Evolutionary conservation across 92 coral and sea anemone species (phyloP), one percentile per base, ranked within the genome.

Genomic region (Diadumene lineata): DNA sequence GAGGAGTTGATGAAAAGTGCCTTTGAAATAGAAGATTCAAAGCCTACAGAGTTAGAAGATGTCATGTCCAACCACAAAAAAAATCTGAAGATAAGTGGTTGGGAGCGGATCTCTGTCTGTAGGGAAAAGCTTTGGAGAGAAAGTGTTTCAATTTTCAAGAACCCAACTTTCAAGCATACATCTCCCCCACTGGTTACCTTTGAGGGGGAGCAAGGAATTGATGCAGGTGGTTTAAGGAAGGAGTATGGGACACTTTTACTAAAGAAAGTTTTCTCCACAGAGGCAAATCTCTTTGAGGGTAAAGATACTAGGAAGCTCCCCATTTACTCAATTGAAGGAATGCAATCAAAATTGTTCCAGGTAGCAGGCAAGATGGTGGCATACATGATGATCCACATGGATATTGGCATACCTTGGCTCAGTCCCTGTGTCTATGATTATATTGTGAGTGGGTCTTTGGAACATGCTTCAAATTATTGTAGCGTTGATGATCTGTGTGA

Each of bases 231-330:
- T n/a, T 69, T 85, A 29, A 34, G 81, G 28, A 74, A 61, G 60
- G 89, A 85, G 60, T 85, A 76, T 61, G 76, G 74, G 43, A 57
- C 83, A 31, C 77, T 86, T 28, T 68, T 86, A 63, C 72, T 53
- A 38, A 56, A 63, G 71, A 70, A 70, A 38, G 56, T 86, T 1
- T 86, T 86, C 29, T 75, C 87, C 53, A 32, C 71, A 18, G 75
- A 86, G 23, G 86, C 87, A 19, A 68, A 72, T 46, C 68, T 86
- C 34, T 75, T 86, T 76, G 87, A 86, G 69, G 87, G 87, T 38
- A 55, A 69, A 74, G 87, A 77, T 50, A 34, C 72, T 73, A 75
- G 73, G 56, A 81, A 76, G 44, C 26, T 81, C 53, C 90, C 86
- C 30, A 86, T 80, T 16, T 86, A 75, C 68, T 64, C 66, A 50